Base-by-base conservation (phyloP, 2,888 invertebrate genomes). In the Mylabris sibirica region DNA sequence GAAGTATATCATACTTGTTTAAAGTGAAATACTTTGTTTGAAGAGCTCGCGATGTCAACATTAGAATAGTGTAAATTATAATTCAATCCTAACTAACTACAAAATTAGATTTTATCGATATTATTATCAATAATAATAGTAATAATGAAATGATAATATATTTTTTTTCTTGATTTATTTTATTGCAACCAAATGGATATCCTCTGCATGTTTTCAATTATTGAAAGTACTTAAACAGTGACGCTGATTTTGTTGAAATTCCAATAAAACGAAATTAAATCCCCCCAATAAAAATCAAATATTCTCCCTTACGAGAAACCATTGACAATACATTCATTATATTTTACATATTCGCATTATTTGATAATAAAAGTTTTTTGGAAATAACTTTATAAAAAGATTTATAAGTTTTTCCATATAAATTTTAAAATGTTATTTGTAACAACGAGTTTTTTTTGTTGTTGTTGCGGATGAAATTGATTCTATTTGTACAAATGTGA, bases 1-100 rank as follows among this genome's bases (percentile, higher is more conserved):
- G 60, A 35, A 70, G 67, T 53, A 66, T 66, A 69, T 69, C 69
- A 66, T 64, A 59, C 59, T 64, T 67, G 64, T 70, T n/a, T 60
- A 70, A 64, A 66, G 69, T 44, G 64, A 59, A 53, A 67, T 63
- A 60, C 38, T 65, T 63, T 65, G 62, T 69, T 64, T 64, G 66
- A 69, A 38, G 59, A 63, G 49, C 26, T 66, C 49, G 24, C 64
- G 35, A 49, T 68, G 62, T 62, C 59, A 65, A 66, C 41, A 59
- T 35, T 35, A 38, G 60, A 61, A 26, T 64, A 53, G 53, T 38
- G 35, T 63, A 66, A 69, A 66, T 66, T 69, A 30, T 60, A 59
- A 38, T 63, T 57, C 53, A 66, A 69, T 65, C 63, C 5, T 65
- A n/a, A 62, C 17, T 6, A 62, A 20, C 12, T 14, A 35, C 20